These are phyloP conservation scores for Torymus aiolomorphi DNA, from an alignment of 2,888 invertebrate species.

Conservation along the genomic window DNA sequence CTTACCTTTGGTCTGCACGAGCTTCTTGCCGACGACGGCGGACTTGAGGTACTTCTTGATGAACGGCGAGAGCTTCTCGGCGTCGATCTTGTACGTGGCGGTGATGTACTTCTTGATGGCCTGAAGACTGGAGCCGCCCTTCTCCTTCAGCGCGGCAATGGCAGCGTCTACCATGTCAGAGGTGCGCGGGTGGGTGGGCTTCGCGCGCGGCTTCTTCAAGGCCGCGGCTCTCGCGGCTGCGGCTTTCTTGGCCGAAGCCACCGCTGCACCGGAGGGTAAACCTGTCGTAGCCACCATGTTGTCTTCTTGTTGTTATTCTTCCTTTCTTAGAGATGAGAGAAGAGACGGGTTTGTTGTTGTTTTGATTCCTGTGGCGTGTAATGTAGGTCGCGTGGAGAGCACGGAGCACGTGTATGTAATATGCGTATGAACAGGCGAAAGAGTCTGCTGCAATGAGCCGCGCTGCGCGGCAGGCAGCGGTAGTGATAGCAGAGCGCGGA, in stretches of 20 bases:
- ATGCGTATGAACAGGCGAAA: neutral
- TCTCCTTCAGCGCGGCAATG: slow-evolving; percentile 77
- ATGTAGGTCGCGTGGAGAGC: neutral
- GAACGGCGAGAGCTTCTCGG: slow-evolving; percentile 78
- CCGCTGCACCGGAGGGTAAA: neutral
- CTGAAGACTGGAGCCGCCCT: slow-evolving; percentile 79
- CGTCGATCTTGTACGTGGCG: slow-evolving; percentile 79
- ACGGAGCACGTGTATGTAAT: neutral
- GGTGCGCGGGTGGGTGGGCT: slow-evolving; percentile 77
- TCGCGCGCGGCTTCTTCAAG: slow-evolving; percentile 71
- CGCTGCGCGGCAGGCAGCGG: neutral
- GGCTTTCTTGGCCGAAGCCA: slow-evolving; percentile 59
- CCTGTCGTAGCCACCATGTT: too few species aligned
- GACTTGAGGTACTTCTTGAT: slow-evolving; percentile 80
- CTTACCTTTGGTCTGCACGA: slow-evolving; percentile 78
- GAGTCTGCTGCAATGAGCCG: slow-evolving; percentile 15
- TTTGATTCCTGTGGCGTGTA: neutral
- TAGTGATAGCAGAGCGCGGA: slow-evolving; percentile 62
- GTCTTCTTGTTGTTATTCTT: neutral
- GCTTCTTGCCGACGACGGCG: slow-evolving; percentile 74
- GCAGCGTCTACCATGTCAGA: slow-evolving; percentile 79
- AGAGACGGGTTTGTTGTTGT: slow-evolving; percentile 10
- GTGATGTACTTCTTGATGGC: slow-evolving; percentile 82
- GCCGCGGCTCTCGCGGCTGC: neutral
- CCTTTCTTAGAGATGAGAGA: too few species aligned